These are phyloP conservation scores for Phalloptychus januarius DNA, from an alignment of 2,797 vertebrate species.

Conservation along the genomic window DNA sequence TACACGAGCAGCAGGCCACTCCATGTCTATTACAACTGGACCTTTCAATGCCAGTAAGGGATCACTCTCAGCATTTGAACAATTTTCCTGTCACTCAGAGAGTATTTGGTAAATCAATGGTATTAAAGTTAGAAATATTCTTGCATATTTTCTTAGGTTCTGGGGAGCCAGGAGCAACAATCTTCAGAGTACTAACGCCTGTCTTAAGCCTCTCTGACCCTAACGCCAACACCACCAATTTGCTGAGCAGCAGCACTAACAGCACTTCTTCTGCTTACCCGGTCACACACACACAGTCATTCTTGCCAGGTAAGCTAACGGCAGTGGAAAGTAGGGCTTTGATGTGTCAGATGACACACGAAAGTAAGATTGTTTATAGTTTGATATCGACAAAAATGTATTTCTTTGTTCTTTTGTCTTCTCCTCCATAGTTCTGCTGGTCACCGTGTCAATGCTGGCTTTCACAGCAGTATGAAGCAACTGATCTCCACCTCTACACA, in stretches of 20 bases:
- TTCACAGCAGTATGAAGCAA: constrained; percentile 39
- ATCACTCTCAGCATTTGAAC: background rate
- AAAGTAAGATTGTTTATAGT: background rate
- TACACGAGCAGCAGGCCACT: background rate
- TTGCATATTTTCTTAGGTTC: too few relatives aligned
- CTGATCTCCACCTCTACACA: background rate
- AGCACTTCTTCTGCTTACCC: background rate
- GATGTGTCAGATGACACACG: background rate
- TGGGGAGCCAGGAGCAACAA: too few relatives aligned
- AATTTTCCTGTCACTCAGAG: too few relatives aligned
- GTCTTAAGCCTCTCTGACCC: background rate
- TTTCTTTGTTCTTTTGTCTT: background rate
- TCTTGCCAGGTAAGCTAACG: constrained; percentile 37
- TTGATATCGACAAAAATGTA: background rate
- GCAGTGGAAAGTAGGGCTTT: background rate
- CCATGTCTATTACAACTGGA: background rate
- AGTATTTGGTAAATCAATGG: too few relatives aligned
- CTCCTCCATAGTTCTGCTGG: constrained; percentile 45
- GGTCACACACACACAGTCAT: constrained; percentile 27
- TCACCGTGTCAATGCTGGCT: constrained; percentile 27
- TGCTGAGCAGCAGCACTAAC: background rate
- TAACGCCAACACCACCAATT: background rate
- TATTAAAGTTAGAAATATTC: too few relatives aligned
- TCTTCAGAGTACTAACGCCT: background rate
- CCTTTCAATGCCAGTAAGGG: background rate